A percentile compares a stretch with the other conserved stretches of the same genome.
These are phyloP conservation scores for Rhinoptilus africanus DNA, from an alignment of 2,113 vertebrate genomes.

Conservation along the genomic window DNA sequence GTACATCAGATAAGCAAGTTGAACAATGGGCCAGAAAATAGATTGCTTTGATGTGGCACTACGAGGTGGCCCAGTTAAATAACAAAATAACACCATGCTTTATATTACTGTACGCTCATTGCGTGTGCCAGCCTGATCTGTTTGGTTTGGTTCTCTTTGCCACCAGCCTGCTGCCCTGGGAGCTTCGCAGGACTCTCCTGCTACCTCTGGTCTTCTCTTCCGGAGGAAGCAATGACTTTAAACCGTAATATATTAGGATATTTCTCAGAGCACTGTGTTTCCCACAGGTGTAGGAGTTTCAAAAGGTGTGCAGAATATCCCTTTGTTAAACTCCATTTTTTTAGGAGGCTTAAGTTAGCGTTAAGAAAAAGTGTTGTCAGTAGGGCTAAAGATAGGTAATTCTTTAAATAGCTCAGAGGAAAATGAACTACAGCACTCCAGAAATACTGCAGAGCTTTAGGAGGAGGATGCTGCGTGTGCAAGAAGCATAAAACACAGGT, in stretches of 20 bases:
- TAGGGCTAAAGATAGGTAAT: neutral
- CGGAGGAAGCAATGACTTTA: neutral
- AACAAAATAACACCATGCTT: neutral
- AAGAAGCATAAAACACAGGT: neutral
- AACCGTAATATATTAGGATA: accelerated
- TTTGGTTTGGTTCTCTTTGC: neutral
- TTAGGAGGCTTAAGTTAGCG: neutral
- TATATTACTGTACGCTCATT: neutral
- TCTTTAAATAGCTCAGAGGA: neutral
- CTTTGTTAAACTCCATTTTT: neutral
- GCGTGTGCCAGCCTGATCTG: neutral
- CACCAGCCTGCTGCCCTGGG: neutral
- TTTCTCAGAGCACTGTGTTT: neutral
- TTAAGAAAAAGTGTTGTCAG: neutral
- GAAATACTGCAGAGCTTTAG: neutral
- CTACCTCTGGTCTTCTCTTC: neutral
- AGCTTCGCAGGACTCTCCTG: neutral
- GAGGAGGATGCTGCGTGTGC: neutral
- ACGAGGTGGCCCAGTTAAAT: neutral
- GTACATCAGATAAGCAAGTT: neutral
- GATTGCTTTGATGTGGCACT: neutral
- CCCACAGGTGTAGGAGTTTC: neutral
- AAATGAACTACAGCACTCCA: neutral
- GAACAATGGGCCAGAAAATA: neutral
- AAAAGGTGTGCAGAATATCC: neutral